Evolutionary conservation across 2,888 invertebrate genomes (phyloP), one percentile per base, ranked within the genome.

Genomic region (Drosophila neutralis): DNA sequence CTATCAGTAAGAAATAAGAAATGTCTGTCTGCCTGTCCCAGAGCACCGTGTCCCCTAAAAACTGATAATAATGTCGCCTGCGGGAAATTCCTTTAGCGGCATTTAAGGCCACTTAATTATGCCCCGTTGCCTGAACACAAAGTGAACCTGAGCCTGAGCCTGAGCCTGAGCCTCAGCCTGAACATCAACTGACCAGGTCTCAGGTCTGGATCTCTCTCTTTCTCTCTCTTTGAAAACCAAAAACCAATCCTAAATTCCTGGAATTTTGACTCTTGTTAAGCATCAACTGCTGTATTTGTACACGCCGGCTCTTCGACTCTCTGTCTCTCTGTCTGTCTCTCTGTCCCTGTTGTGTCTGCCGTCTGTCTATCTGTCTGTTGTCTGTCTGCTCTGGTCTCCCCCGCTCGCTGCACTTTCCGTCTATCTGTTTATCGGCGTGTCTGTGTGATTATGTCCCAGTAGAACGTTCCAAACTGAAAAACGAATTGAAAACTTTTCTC

Each of bases 231-330:
- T 38, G 13, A 49, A 36, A 69, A 56, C 63, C 60, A 45, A 67
- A 80, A 85, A 87, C 84, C 91, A 88, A 89, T 90, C 87, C 89
- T 83, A 88, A 87, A 90, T 91, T 91, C 91, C 87, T 73, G 86
- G 91, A 91, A 91, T 87, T 90, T 79, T 60, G 83, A 76, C 79
- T 85, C 84, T 85, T 79, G 81, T 85, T 86, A 84, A 86, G 81
- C 84, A 86, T 84, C 82, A 85, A 85, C 79, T 84, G 85, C 81
- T 85, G 83, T 83, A 83, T 83, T 85, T 83, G 83, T 85, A 82
- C 83, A 81, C 68, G 79, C 66, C 76, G 77, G 69, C 73, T 78
- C 73, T 70, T 67, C 72, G 68, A 33, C 76, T 53, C 52, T 45
- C 38, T n/a, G 65, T 31, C 64, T 36, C 13, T 29, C 58, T 45